Percentiles rank a stretch among this genome's conserved stretches.
phyloP scores from a whole-genome alignment of 2,888 invertebrate species.

The Dynastes hyllus region DNA sequence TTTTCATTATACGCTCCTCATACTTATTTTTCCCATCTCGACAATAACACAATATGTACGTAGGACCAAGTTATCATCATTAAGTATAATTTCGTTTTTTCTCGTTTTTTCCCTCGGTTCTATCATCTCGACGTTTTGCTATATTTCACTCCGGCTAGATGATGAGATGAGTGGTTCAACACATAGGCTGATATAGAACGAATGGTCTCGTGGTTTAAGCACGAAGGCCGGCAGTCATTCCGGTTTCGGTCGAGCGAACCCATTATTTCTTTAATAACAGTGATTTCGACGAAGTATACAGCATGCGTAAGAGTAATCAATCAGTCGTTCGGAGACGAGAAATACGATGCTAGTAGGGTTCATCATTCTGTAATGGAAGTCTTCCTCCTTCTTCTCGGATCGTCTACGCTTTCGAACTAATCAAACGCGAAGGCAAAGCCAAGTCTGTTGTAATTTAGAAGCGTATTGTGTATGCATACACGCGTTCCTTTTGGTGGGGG shows the following conservation, averaged over 20 bases:
- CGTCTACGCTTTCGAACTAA: neutral
- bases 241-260: conserved; percentile 26
- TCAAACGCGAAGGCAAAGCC: neutral
- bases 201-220: neutral
- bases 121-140: neutral
- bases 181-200: neutral
- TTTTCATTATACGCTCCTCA: neutral
- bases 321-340: conserved; percentile 11
- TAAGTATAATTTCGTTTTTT: conserved; percentile 6
- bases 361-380: conserved; percentile 15
- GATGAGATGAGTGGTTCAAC: neutral
- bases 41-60: neutral
- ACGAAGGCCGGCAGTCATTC: conserved; percentile 21
- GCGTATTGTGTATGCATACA: neutral
- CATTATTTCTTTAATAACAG: conserved; percentile 46
- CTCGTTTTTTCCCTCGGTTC: neutral
- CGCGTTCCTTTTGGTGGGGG: no score
- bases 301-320: conserved; percentile 23
- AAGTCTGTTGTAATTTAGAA: conserved; percentile 5
- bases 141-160: conserved; percentile 7
- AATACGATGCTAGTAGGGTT: conserved; percentile 8
- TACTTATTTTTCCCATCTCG: conserved; percentile 6
- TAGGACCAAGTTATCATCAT: neutral
- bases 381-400: neutral
- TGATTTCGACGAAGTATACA: conserved; percentile 38